These are phyloP conservation scores for Agapornis roseicollis DNA, from an alignment of 2,113 vertebrate genomes.

Conservation along the genomic window DNA sequence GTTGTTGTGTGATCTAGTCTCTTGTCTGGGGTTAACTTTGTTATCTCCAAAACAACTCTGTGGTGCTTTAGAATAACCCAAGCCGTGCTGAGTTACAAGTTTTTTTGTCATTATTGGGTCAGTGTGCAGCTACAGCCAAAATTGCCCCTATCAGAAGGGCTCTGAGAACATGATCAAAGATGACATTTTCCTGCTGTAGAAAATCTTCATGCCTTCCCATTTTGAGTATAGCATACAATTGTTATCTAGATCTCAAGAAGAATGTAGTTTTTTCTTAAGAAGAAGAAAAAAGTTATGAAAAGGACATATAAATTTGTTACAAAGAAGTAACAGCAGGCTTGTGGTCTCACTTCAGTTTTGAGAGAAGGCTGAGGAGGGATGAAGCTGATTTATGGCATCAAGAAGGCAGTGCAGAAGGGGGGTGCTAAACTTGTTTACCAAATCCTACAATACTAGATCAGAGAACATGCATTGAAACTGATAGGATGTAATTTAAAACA, in stretches of 20 bases:
- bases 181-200: not conserved
- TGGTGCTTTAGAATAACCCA: not conserved
- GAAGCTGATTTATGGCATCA: not conserved
- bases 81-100: not conserved
- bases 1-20: not conserved
- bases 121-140: not conserved
- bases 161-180: not conserved
- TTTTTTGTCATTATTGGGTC: not conserved
- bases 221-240: not conserved
- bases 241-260: not conserved
- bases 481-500: not conserved
- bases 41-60: not conserved
- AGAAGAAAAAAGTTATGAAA: not conserved
- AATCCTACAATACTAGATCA: not conserved
- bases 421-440: not conserved
- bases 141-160: not conserved
- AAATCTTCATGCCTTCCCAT: not conserved
- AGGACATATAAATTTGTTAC: not conserved
- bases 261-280: fast-evolving
- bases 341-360: not conserved
- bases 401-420: not conserved
- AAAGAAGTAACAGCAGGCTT: not conserved
- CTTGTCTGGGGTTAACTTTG: not conserved
- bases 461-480: not conserved
- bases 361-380: not conserved